Base-by-base conservation (phyloP, 2,113 vertebrate species). In the Rhadina sibilatrix region DNA sequence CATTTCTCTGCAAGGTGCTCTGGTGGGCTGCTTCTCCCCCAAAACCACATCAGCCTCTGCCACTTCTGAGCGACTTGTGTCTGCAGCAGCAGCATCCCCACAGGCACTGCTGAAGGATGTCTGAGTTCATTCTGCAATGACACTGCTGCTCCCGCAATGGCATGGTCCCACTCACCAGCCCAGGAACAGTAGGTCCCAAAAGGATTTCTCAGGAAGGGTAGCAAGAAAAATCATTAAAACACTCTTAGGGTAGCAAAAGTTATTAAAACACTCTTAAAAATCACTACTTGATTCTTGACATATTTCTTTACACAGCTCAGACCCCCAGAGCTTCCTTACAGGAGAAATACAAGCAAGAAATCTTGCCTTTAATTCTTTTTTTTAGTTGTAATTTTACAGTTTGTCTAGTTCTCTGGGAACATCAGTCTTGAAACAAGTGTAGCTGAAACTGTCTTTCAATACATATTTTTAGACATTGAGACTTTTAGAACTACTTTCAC, bases 401-500 rank as follows among this genome's bases (percentile, higher is more conserved):
- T 93, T 81, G 33, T 79, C 31, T 79, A 54, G 5, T 87, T 94
- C 68, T 94, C 19, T 42, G 52, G 37, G 63, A 95, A 35, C 16
- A 38, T 42, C 47, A 71, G 31, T 83, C 35, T 77, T 81, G 38
- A 54, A 92, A 72, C 20, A 79, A 76, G 44, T 4, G 0, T 75
- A 85, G 28, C 52, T 86, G 59, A 88, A 88, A 50, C 42, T 80
- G 59, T 63, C 52, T 93, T 91, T 93, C 60, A 56, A 6, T 72
- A 40, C 5, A 0, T 77, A 37, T 75, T 79, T 95, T 91, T 91
- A 94, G 60, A 71, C 37, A 40, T 22, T n/a, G 25, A 80, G 37
- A 61, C 60, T 94, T 90, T 71, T 86, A 91, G 38, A 90, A 83
- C 47, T 69, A 42, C 66, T 91, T 94, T 96, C 5, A 12, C 76